Conservation (phyloP, 2,797 vertebrate genomes). For the Meda fulgida region DNA sequence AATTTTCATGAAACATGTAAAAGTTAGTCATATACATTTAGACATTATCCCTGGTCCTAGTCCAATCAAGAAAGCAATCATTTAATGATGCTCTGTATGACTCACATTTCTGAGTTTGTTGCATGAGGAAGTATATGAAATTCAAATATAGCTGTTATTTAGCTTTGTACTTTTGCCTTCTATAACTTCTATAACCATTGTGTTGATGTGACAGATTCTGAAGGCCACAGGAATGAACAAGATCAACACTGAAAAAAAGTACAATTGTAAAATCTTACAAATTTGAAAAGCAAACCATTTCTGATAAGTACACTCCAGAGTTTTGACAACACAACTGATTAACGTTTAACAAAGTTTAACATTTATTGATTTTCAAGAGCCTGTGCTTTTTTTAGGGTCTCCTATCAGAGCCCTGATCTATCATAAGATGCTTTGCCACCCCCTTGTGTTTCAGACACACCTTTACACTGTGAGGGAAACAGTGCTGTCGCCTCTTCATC, state of each 20-base stretch:
- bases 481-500: slow-evolving; percentile 79
- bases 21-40: slow-evolving; percentile 34
- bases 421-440: slow-evolving; percentile 74
- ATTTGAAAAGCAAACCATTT: slow-evolving; percentile 74
- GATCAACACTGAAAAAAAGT: slow-evolving; percentile 57
- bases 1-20: neutral
- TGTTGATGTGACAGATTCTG: slow-evolving; percentile 65
- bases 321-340: slow-evolving; percentile 73
- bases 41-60: slow-evolving; percentile 25
- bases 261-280: slow-evolving; percentile 58
- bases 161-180: slow-evolving; percentile 21
- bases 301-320: slow-evolving; percentile 73
- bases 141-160: neutral
- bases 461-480: slow-evolving; percentile 73
- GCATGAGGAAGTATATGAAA: slow-evolving; percentile 9
- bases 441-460: slow-evolving; percentile 70
- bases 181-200: slow-evolving; percentile 69
- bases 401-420: slow-evolving; percentile 64
- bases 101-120: slow-evolving; percentile 21
- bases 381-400: slow-evolving; percentile 28
- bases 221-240: slow-evolving; percentile 75
- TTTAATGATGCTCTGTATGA: neutral
- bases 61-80: slow-evolving; percentile 20
- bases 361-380: slow-evolving; percentile 13
- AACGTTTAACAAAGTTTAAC: neutral